A percentile compares a stretch with the other conserved stretches of the same genome.
phyloP scores from a whole-genome alignment of 2,113 vertebrate species.

The Turdus rufiventris region DNA sequence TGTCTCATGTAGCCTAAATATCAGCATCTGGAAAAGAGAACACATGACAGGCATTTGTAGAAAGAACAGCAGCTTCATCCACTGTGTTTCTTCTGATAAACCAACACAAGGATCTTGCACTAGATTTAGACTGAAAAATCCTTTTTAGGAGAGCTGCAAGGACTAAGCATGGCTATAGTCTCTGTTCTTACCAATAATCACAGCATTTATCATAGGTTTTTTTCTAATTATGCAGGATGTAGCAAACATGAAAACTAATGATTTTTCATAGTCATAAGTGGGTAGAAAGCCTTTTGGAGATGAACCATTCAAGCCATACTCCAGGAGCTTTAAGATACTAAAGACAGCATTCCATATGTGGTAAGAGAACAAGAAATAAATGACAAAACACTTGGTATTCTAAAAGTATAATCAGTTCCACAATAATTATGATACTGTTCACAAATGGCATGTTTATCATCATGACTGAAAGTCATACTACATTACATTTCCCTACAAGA shows the following conservation, averaged over 20 bases:
- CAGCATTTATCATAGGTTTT: background rate
- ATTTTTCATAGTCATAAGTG: background rate
- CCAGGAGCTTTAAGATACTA: background rate
- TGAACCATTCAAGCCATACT: background rate
- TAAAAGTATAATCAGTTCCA: background rate
- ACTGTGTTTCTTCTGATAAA: background rate
- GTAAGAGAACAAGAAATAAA: background rate
- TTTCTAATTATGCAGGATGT: background rate
- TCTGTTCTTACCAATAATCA: background rate
- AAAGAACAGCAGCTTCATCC: background rate
- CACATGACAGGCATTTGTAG: background rate
- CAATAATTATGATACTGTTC: background rate
- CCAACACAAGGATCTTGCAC: background rate
- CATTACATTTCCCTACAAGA: background rate
- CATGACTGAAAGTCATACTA: background rate
- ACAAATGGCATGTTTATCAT: background rate
- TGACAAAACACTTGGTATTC: background rate
- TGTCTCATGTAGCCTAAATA: background rate
- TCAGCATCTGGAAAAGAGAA: background rate
- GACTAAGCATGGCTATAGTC: background rate
- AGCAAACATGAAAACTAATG: background rate
- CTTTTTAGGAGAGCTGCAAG: background rate
- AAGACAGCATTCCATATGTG: fast-evolving
- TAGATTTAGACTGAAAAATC: background rate
- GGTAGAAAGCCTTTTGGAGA: background rate